A percentile compares a stretch with the other conserved stretches of the same genome.
Evolutionary conservation across 2,113 vertebrate species (phyloP).

Genomic region (Poeciliopsis turrubarensis): DNA sequence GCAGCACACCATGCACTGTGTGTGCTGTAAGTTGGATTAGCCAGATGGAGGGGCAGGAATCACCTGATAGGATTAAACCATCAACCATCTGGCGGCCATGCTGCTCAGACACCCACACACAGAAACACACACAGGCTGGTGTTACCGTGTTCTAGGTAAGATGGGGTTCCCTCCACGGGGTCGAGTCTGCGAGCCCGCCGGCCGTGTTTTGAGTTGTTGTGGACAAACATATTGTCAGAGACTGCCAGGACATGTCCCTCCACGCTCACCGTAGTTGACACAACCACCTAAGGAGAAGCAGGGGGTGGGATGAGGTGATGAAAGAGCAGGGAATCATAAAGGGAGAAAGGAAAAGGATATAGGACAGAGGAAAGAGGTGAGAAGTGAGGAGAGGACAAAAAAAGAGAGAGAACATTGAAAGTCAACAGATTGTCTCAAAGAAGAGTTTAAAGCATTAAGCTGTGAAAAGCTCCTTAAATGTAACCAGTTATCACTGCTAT

Average conservation of each 20-base stretch:
- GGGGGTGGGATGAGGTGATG: slow-evolving; percentile 20
- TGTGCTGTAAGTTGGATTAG: slow-evolving; percentile 69
- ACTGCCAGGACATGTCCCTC: slow-evolving; percentile 81
- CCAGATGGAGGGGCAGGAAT: slow-evolving; percentile 78
- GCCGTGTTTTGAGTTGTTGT: slow-evolving; percentile 84
- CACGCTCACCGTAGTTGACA: slow-evolving; percentile 80
- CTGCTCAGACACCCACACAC: slow-evolving; percentile 46
- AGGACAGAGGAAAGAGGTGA: slow-evolving; percentile 17
- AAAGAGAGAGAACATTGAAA: slow-evolving; percentile 31
- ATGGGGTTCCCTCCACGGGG: slow-evolving; percentile 76
- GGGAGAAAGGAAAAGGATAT: slow-evolving; percentile 16
- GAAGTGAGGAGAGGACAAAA: neutral
- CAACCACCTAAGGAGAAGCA: slow-evolving; percentile 72
- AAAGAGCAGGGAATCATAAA: neutral
- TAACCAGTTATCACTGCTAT: slow-evolving; percentile 69
- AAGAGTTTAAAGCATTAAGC: slow-evolving; percentile 55
- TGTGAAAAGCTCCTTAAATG: slow-evolving; percentile 69
- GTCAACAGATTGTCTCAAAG: slow-evolving; percentile 33
- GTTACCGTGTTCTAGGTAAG: slow-evolving; percentile 81
- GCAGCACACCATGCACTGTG: slow-evolving; percentile 36
- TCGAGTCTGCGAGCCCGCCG: slow-evolving; percentile 79
- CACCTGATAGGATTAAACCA: slow-evolving; percentile 81
- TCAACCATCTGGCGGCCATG: slow-evolving; percentile 77
- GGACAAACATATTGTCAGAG: slow-evolving; percentile 83
- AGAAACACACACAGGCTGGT: slow-evolving; percentile 7